These are phyloP conservation scores for Nipponia nippon DNA, from an alignment of 2,113 vertebrate genomes.

Conservation along the genomic window DNA sequence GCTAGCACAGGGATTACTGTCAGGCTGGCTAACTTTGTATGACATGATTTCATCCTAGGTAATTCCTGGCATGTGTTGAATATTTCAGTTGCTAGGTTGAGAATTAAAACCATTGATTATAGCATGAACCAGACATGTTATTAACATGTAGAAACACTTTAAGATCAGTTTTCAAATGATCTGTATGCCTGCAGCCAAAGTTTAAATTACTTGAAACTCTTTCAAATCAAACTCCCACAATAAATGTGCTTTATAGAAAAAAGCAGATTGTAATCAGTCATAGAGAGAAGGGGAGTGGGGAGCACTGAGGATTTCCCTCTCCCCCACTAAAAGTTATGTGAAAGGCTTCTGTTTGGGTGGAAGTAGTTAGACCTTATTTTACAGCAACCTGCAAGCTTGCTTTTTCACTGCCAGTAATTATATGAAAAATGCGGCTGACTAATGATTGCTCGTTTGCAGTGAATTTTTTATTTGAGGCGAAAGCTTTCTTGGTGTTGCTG, in stretches of 20 bases:
- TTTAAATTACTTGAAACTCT: conserved; percentile 62
- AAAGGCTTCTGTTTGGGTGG: conserved; percentile 67
- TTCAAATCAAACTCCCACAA: conserved; percentile 67
- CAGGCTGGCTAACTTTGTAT: neutral
- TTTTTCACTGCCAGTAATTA: conserved; percentile 65
- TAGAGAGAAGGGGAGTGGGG: neutral
- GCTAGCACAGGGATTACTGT: neutral
- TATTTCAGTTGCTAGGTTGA: neutral
- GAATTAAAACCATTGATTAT: neutral
- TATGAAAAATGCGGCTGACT: conserved; percentile 57
- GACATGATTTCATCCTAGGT: neutral
- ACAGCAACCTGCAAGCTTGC: conserved; percentile 2
- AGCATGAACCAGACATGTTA: neutral
- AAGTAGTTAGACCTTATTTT: conserved; percentile 59
- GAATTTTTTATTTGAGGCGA: conserved; percentile 29
- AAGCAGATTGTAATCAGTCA: conserved; percentile 57
- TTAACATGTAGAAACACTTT: conserved; percentile 5
- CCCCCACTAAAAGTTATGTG: conserved; percentile 33
- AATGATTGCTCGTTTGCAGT: conserved; percentile 48
- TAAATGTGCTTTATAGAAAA: conserved; percentile 60
- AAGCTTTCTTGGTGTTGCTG: neutral
- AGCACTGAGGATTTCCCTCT: neutral
- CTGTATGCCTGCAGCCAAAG: conserved; percentile 43
- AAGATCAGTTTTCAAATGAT: conserved; percentile 43
- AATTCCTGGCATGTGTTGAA: neutral